A percentile compares a stretch with the other conserved stretches of the same genome.
These are phyloP conservation scores for Rhadinocentrus ornatus DNA, from an alignment of 2,797 vertebrate genomes.

Conservation along the genomic window DNA sequence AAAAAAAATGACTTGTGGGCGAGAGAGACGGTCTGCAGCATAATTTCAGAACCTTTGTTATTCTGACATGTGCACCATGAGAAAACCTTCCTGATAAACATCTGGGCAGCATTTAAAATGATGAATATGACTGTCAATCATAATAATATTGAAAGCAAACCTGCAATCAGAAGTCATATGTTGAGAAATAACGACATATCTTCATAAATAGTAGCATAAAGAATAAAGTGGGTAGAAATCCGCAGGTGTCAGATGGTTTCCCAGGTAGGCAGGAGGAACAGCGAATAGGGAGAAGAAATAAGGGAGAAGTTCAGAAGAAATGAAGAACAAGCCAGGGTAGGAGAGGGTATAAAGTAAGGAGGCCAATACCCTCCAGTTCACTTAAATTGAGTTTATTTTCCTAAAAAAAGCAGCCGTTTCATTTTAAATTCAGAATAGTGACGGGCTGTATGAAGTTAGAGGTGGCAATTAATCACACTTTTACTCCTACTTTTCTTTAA, in stretches of 20 bases:
- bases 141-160: neutral
- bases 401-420: neutral
- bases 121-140: neutral
- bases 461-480: neutral
- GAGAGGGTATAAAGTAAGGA: neutral
- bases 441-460: neutral
- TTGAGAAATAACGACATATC: neutral
- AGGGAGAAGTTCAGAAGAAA: constrained; percentile 2
- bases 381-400: neutral
- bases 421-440: neutral
- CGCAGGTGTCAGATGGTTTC: neutral
- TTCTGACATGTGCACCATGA: neutral
- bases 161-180: neutral
- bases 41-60: neutral
- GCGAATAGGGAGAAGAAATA: constrained; percentile 4
- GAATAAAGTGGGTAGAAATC: neutral
- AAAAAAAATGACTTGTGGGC: neutral
- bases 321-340: neutral
- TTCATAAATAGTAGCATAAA: neutral
- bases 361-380: constrained; percentile 4
- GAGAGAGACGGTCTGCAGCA: constrained; percentile 11
- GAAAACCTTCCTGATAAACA: constrained; percentile 3
- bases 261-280: neutral
- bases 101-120: neutral
- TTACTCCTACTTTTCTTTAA: constrained; percentile 1